Percentiles rank a stretch among this genome's conserved stretches.
These are phyloP conservation scores for Lydus trimaculatus DNA, from an alignment of 2,888 invertebrate species.

Conservation along the genomic window DNA sequence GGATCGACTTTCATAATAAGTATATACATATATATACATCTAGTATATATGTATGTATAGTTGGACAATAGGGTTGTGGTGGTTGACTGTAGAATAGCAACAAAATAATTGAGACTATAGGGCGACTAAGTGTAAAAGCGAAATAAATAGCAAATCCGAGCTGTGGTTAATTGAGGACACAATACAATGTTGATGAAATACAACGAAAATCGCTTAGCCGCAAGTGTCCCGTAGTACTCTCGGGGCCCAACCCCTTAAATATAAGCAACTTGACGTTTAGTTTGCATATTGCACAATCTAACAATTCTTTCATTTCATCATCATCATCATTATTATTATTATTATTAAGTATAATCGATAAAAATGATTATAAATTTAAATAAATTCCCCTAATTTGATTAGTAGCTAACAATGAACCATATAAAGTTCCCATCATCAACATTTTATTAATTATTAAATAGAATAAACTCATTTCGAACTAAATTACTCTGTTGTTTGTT, in stretches of 20 bases:
- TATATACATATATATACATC: no score
- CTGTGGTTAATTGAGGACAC: slow-evolving; percentile 53
- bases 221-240: slow-evolving; percentile 42
- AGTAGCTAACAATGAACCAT: no score
- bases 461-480: background rate
- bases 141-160: slow-evolving; percentile 47
- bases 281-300: slow-evolving; percentile 31
- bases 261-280: slow-evolving; percentile 25
- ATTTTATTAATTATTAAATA: background rate
- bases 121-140: slow-evolving; percentile 16
- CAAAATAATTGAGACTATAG: background rate
- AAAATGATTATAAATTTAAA: no score
- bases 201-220: slow-evolving; percentile 57
- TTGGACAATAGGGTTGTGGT: slow-evolving; percentile 1
- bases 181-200: slow-evolving; percentile 53
- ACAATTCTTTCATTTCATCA: background rate
- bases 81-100: background rate
- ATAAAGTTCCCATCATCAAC: no score
- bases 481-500: background rate
- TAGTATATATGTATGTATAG: background rate
- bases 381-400: no score
- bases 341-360: background rate
- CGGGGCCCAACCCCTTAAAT: slow-evolving; percentile 27
- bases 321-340: background rate
- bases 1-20: no score